Evolutionary conservation across 2,113 vertebrate genomes (phyloP).

Genomic region (Macaca nemestrina): DNA sequence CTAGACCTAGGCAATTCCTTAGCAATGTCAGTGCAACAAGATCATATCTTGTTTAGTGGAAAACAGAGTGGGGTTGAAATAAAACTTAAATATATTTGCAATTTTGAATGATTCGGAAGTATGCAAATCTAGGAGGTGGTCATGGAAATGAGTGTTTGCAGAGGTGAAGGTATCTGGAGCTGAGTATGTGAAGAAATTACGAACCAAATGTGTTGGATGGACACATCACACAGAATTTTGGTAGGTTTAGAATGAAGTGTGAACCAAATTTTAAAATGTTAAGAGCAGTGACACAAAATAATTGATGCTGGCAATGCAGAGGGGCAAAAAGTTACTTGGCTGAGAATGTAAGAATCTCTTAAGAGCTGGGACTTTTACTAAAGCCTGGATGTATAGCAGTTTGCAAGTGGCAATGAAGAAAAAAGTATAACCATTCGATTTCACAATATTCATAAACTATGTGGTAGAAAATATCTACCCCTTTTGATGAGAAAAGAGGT

Average conservation of each 20-base stretch:
- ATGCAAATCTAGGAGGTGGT: not conserved
- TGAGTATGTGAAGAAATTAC: not conserved
- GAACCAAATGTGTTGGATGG: not conserved
- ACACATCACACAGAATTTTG: not conserved
- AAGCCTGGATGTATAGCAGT: not conserved
- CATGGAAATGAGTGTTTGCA: not conserved
- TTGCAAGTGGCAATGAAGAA: not conserved
- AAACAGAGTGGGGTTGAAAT: not conserved
- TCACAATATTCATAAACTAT: not conserved
- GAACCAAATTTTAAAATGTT: not conserved
- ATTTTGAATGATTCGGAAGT: not conserved
- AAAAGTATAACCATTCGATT: not conserved
- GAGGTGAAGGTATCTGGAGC: not conserved
- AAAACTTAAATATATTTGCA: not conserved
- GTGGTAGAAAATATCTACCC: not conserved
- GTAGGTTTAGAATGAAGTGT: not conserved
- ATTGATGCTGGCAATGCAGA: not conserved
- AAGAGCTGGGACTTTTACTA: not conserved
- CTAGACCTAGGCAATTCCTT: too few relatives aligned
- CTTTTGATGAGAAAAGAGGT: not conserved
- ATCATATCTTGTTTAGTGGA: not conserved
- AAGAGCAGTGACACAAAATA: not conserved
- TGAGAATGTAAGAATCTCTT: not conserved
- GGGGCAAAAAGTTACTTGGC: not conserved
- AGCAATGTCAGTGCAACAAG: not conserved